Evolutionary conservation across 2,113 vertebrate species (phyloP).

Genomic region (Lagopus muta): DNA sequence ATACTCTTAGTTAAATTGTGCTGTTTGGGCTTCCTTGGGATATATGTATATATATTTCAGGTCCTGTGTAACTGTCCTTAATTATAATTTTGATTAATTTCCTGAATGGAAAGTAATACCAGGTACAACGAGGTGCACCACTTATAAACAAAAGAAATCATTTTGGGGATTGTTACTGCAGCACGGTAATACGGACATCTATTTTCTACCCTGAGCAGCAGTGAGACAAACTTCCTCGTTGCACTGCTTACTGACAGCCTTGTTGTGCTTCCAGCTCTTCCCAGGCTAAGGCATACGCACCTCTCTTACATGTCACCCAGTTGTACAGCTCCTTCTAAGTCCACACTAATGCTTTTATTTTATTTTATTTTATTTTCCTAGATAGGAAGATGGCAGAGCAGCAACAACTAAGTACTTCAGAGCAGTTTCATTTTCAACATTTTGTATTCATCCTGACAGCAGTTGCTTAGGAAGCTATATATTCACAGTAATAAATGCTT

Average conservation of each 20-base stretch:
- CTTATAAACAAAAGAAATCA: neutral
- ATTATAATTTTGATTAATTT: conserved; percentile 1
- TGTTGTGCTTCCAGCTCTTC: neutral
- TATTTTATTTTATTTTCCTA: neutral
- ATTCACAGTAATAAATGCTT: neutral
- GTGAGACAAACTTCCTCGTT: no score
- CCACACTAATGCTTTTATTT: neutral
- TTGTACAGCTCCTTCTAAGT: neutral
- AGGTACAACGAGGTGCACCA: accelerated
- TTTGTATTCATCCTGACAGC: neutral
- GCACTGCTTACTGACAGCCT: neutral
- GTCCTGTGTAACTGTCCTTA: neutral
- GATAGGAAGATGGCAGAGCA: neutral
- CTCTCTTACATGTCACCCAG: neutral
- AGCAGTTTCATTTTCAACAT: neutral
- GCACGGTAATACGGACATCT: neutral
- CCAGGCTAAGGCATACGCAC: neutral
- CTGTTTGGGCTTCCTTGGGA: neutral
- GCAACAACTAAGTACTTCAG: neutral
- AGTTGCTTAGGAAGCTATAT: neutral
- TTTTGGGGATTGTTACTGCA: neutral
- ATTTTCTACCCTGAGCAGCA: neutral
- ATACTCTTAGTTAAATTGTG: neutral
- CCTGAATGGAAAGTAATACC: neutral
- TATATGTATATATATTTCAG: neutral